Evolutionary conservation across 2,113 vertebrate genomes (phyloP).

Genomic region (Baryphthengus martii): DNA sequence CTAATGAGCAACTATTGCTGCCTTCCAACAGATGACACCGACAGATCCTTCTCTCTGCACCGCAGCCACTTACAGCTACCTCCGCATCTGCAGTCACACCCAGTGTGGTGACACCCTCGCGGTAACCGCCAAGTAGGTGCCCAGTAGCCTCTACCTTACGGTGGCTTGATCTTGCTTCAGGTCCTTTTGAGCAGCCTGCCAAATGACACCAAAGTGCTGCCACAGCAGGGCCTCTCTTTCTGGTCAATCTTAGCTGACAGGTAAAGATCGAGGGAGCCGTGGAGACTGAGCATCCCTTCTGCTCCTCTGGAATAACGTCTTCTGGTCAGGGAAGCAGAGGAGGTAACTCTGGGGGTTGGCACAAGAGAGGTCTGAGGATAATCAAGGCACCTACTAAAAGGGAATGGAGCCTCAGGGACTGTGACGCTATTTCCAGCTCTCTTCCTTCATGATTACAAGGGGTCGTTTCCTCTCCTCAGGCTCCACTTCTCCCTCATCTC

Average conservation of each 20-base stretch:
- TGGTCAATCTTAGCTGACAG: background rate
- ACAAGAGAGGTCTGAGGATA: background rate
- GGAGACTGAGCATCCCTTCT: background rate
- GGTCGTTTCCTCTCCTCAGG: background rate
- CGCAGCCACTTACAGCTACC: background rate
- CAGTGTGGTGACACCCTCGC: background rate
- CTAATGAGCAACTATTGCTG: background rate
- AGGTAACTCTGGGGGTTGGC: background rate
- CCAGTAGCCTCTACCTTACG: background rate
- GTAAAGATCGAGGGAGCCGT: fast-evolving
- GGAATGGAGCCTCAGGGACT: background rate
- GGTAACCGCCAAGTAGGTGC: background rate
- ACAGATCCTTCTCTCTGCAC: background rate
- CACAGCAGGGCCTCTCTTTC: background rate
- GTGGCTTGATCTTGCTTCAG: background rate
- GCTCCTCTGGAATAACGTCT: background rate
- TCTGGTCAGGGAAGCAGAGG: background rate
- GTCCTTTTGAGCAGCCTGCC: background rate
- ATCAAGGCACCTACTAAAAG: background rate
- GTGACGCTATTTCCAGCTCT: background rate
- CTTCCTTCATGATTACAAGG: background rate
- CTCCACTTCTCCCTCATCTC: background rate
- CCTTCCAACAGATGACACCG: background rate
- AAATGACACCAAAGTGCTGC: background rate
- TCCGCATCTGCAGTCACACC: background rate